Conservation (phyloP, 2,113 vertebrate species). For the Cephalophus harveyi region DNA sequence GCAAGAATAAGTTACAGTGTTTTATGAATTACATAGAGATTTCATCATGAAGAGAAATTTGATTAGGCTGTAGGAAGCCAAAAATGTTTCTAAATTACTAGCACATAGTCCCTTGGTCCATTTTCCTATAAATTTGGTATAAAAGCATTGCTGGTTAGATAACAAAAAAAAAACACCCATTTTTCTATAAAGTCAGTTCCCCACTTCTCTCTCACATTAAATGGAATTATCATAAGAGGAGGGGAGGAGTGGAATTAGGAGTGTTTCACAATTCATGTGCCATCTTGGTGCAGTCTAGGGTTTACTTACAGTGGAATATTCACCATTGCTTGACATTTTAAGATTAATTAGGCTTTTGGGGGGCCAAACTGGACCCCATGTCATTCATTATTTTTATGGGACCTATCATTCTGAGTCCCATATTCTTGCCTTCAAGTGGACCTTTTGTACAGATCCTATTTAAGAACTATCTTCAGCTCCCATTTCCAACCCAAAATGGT, state of each 20-base stretch:
- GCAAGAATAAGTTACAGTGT: background rate
- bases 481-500: background rate
- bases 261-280: background rate
- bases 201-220: background rate
- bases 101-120: background rate
- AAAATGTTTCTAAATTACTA: conserved; percentile 30
- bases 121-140: conserved; percentile 28
- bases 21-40: conserved; percentile 25
- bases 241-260: background rate
- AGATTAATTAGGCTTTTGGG: background rate
- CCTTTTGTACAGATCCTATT: background rate
- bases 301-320: background rate
- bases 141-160: conserved; percentile 27
- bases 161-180: background rate
- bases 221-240: background rate
- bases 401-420: background rate
- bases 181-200: background rate
- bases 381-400: background rate
- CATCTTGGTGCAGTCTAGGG: rapidly evolving
- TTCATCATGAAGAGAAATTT: conserved; percentile 39
- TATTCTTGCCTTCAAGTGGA: background rate
- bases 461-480: background rate
- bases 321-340: background rate
- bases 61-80: conserved; percentile 39
- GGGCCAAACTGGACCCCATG: background rate